Evolutionary conservation across 2,113 vertebrate genomes (phyloP).

Genomic region (Myiopsitta monachus): DNA sequence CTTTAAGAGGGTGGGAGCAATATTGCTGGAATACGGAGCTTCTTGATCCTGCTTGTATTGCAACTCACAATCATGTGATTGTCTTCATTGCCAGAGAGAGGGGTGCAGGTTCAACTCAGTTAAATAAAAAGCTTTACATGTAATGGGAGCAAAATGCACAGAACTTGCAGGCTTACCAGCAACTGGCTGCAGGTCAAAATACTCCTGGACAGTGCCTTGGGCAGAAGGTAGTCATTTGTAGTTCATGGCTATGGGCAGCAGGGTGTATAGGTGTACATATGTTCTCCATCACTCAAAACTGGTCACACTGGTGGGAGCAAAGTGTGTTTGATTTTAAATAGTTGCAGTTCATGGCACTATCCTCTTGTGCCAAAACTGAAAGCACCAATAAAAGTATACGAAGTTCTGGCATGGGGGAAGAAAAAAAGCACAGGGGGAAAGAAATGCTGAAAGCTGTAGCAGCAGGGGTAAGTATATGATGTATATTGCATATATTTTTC

Average conservation of each 20-base stretch:
- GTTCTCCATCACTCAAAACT: background rate
- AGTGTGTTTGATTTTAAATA: background rate
- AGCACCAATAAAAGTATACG: background rate
- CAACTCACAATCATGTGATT: background rate
- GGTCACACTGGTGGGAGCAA: background rate
- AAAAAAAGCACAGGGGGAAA: background rate
- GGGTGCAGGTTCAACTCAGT: background rate
- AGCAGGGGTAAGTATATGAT: background rate
- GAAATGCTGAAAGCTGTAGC: background rate
- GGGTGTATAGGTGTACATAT: accelerated
- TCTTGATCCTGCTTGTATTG: background rate
- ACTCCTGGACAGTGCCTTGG: accelerated
- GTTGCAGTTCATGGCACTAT: background rate
- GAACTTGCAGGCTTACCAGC: background rate
- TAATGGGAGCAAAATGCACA: background rate
- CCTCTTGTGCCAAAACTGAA: background rate
- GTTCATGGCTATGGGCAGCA: background rate
- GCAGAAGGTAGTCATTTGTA: background rate
- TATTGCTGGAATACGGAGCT: background rate
- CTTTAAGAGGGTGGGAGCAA: background rate
- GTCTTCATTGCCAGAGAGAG: background rate
- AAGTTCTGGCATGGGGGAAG: background rate
- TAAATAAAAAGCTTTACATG: background rate
- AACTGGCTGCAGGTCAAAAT: background rate
- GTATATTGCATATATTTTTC: background rate